Evolutionary conservation across 2,113 vertebrate species (phyloP), one percentile per base, ranked within the genome.

Genomic region (Muntiacus muntjak): DNA sequence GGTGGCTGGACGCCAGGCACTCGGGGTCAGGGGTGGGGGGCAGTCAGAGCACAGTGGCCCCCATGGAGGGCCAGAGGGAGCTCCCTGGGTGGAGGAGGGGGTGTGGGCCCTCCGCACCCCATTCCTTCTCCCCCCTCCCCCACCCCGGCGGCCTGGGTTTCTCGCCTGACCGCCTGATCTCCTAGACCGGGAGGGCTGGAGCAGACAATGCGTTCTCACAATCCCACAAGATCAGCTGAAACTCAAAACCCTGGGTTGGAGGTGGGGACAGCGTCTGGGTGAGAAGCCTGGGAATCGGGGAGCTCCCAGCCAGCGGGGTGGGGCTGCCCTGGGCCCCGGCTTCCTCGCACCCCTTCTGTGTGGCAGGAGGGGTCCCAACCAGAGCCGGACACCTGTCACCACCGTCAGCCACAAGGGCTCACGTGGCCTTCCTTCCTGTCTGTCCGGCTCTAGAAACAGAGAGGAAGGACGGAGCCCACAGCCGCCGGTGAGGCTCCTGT

Each of bases 101-200:
- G 25, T 0, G 8, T 19, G 33, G 47, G 88, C 60, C 11, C 7
- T 28, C 17, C 0, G 23, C 81, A 57, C 14, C 52, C 64, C 40
- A 19, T 33, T 87, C 4, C 45, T 50, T 30, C 45, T 26, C 40
- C 13, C 40, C 45, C 76, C 28, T 5, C 45, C 87, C 67, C 91
- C 43, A 58, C 62, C 21, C 26, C 1, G 0, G 3, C 0, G 1
- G 33, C 74, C 88, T 79, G 57, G 81, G 50, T 78, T 97, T 78
- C 82, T 79, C 52, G 17, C 97, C 96, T 96, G 0, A 0, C 94
- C 57, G 55, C 91, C 89, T 12, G 21, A 98, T 85, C 98, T 88
- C 96, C 97, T 78, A 95, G 97, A 88, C 82, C 40, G 26, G 78
- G 95, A 97, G 82, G 54, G 97, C 92, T 50, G 40, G 92, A 60